Percentiles rank a stretch among this genome's conserved stretches.
phyloP scores from a whole-genome alignment of 2,113 vertebrate genomes.

The Acinonyx jubatus region DNA sequence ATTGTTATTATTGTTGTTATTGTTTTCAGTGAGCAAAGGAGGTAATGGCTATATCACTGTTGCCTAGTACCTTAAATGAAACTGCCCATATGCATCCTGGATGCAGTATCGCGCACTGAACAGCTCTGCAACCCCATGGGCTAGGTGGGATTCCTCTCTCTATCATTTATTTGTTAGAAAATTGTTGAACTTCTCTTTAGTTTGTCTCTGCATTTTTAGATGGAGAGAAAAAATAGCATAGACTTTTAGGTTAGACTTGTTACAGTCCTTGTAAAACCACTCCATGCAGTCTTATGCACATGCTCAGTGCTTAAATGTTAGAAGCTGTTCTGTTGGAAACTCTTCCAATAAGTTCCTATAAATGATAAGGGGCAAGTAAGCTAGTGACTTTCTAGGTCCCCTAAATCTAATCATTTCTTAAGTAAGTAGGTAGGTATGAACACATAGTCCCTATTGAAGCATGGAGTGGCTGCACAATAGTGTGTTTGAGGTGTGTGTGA shows the following conservation, averaged over 20 bases:
- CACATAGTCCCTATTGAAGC: neutral
- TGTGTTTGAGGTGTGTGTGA: neutral
- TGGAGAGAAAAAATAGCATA: neutral
- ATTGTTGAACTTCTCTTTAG: neutral
- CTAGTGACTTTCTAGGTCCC: neutral
- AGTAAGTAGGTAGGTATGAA: neutral
- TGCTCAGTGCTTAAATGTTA: neutral
- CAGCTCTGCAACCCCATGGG: neutral
- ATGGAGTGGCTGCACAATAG: neutral
- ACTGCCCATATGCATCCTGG: accelerated
- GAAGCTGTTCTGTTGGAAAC: neutral
- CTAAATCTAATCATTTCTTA: neutral
- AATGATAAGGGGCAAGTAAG: neutral
- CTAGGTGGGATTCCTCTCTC: neutral
- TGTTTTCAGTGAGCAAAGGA: neutral
- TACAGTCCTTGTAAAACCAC: neutral
- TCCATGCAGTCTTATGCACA: neutral
- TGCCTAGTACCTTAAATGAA: neutral
- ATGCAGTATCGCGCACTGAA: neutral
- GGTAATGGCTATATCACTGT: neutral
- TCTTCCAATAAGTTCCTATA: neutral
- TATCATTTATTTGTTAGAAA: neutral
- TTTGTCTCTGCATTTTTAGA: neutral
- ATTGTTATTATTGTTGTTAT: neutral
- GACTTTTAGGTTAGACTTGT: neutral